Evolutionary conservation across 2,888 invertebrate genomes (phyloP).

Genomic region (Beris chalybata): DNA sequence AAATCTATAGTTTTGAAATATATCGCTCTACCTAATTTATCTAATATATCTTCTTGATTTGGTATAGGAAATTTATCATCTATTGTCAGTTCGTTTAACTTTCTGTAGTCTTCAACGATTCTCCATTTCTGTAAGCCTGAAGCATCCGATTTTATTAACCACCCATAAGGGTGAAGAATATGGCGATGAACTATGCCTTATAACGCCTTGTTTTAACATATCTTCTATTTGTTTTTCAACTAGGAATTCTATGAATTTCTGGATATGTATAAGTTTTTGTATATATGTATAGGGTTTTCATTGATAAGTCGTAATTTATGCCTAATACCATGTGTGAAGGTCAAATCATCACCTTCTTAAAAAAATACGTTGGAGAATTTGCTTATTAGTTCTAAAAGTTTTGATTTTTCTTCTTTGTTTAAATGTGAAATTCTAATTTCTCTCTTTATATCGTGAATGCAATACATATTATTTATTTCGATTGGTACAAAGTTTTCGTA

Average conservation of each 20-base stretch:
- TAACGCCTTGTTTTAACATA: slow-evolving; percentile 18
- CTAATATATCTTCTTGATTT: slow-evolving; percentile 33
- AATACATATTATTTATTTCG: no score
- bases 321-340: slow-evolving; percentile 9
- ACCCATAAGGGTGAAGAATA: slow-evolving; percentile 22
- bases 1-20: slow-evolving; percentile 26
- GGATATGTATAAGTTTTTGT: slow-evolving; percentile 20
- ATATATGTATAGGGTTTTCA: slow-evolving; percentile 15
- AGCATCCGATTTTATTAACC: slow-evolving; percentile 6
- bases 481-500: not conserved
- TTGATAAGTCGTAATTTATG: slow-evolving; percentile 16
- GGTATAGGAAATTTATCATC: slow-evolving; percentile 26
- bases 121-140: slow-evolving; percentile 21
- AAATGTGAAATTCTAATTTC: slow-evolving; percentile 12
- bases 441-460: no score
- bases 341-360: slow-evolving; percentile 13
- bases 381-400: not conserved
- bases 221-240: slow-evolving; percentile 15
- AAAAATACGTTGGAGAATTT: slow-evolving; percentile 6
- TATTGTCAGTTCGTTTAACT: slow-evolving; percentile 14
- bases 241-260: not conserved
- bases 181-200: slow-evolving; percentile 12
- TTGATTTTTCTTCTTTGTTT: slow-evolving; percentile 6
- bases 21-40: slow-evolving; percentile 33
- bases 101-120: slow-evolving; percentile 13